Base-by-base conservation (phyloP, 2,113 vertebrate species). In the Aphelocoma coerulescens region DNA sequence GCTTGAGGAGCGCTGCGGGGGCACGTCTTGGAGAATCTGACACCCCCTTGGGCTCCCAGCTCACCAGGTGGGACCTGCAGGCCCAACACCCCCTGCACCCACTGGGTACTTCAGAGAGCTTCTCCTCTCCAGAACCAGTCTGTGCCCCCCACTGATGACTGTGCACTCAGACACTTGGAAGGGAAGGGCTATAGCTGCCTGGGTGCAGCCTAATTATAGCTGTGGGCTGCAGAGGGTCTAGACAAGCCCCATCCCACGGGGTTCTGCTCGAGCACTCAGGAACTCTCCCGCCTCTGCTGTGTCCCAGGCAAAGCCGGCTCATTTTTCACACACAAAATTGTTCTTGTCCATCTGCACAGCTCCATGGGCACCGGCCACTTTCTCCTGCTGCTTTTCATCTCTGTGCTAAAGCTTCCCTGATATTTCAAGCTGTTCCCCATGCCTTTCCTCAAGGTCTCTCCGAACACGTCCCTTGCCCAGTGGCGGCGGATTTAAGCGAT, bases 401-500 rank as follows among this genome's bases (percentile, higher is more conserved):
- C 18, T 28, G 37, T 22, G 48, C 86, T 72, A 52, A 78, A 84
- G 58, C 62, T 62, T 76, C 57, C 86, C 67, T 16, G 32, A 13
- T 27, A 21, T 44, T n/a, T 21, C 72, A 71, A 71, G 41, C 62
- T 49, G 76, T 16, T 82, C 41, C 71, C 54, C 12, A 1, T 1
- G 18, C 74, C 54, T 92, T 80, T 39, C 51, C 78, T 59, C 41
- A 20, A 37, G 75, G 61, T 59, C 49, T 73, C 76, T 66, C 78
- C 0, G 3, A 37, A 15, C 37, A 9, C 23, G 1, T 10, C 65
- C n/a, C n/a, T 28, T 3, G 4, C 59, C 43, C 3, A 6, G 24
- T 16, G 20, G 51, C 5, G 0, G 80, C 0, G 6, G 11, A 8
- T 44, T 41, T n/a, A 5, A 55, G 37, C 0, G 4, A 14, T 1